A percentile compares a stretch with the other conserved stretches of the same genome.
These are phyloP conservation scores for Acipenser oxyrinchus DNA, from an alignment of 2,797 vertebrate species.

Conservation along the genomic window DNA sequence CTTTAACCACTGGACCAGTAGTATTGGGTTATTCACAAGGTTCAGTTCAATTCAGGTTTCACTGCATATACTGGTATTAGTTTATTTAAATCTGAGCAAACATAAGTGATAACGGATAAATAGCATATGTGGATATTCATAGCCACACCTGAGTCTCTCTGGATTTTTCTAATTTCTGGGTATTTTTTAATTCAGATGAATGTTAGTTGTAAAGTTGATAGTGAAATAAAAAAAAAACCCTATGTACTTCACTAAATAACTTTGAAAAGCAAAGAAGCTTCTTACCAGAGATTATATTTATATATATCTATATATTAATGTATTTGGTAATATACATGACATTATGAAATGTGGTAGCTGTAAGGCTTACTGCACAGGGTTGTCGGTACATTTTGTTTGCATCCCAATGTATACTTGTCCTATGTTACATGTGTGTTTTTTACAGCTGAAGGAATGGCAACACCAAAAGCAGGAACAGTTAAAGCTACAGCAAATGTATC, in stretches of 20 bases:
- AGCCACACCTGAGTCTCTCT: too few species aligned
- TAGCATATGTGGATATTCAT: too few species aligned
- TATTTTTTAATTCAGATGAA: too few species aligned
- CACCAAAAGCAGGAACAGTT: constrained; percentile 84
- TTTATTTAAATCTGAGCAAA: neutral
- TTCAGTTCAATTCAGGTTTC: neutral
- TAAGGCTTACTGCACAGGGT: neutral
- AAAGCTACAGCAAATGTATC: constrained; percentile 77
- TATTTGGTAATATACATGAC: constrained; percentile 9
- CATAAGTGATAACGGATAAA: neutral
- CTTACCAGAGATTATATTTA: neutral
- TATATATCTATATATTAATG: neutral
- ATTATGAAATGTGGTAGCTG: neutral
- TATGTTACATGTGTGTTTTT: constrained; percentile 7
- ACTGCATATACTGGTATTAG: neutral
- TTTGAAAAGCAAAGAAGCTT: neutral
- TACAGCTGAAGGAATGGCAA: constrained; percentile 81
- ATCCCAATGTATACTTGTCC: neutral
- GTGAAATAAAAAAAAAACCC: too few species aligned
- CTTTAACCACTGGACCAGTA: too few species aligned
- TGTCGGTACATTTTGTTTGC: neutral
- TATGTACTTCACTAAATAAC: too few species aligned
- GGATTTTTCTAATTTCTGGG: too few species aligned
- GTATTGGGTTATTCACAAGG: neutral
- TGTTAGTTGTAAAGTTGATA: too few species aligned